Evolutionary conservation across 2,113 vertebrate genomes (phyloP), one percentile per base, ranked within the genome.

Genomic region (Apodemus speciosus): DNA sequence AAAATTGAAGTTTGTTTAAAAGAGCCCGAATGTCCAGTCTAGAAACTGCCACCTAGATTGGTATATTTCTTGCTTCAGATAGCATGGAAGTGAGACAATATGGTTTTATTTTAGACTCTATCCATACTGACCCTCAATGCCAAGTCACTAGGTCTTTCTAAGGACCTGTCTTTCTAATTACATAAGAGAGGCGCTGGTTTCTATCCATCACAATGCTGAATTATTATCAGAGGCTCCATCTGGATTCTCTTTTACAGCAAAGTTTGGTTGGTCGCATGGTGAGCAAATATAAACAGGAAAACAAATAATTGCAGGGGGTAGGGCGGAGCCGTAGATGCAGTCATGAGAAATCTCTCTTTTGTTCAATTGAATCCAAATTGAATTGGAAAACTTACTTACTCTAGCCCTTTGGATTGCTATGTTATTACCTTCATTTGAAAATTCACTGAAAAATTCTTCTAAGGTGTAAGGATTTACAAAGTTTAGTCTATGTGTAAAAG

Each of bases 351-450:
- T n/a, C 53, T 71, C 60, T 91, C 35, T 84, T 91, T 85, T n/a
- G 69, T 18, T 53, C 80, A 92, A 53, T 71, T 2, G 2, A 73
- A 11, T 85, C 77, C 77, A 75, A 49, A 68, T 76, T 91, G 32
- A 56, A 6, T 56, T 62, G 94, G 89, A 96, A 88, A 76, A 88
- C 46, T 64, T 56, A 85, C 40, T 77, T 49, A 25, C 18, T 21
- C 88, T 92, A 10, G 49, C 46, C 87, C 46, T 87, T 93, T 77
- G 53, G 40, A 87, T 62, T 90, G 11, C 92, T 92, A 35, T 30
- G 3, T 75, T 92, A 76, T 96, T 97, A 58, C 85, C 53, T 89
- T 97, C 81, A 35, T 96, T 92, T 97, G 84, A 89, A 97, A 95
- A 76, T 86, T 30, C 23, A 4, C 83, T n/a, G 32, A 68, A 81